Evolutionary conservation across 1,140 invertebrate genomes (phyloP).

Genomic region (Trissolcus basalis): DNA sequence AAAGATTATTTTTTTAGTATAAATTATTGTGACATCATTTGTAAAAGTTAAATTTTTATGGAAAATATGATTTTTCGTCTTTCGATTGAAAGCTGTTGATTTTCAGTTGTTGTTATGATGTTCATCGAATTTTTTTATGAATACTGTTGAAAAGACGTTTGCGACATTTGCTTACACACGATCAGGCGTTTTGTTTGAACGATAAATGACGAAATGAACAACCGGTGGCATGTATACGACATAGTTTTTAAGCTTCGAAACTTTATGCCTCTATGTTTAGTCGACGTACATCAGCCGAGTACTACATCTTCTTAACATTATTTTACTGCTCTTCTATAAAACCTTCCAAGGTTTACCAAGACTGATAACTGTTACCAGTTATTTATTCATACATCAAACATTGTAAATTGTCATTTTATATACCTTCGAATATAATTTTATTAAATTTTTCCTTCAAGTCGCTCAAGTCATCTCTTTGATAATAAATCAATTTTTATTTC

Average conservation of each 20-base stretch:
- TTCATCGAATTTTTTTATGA: not conserved
- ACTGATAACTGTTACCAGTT: slow-evolving; percentile 44
- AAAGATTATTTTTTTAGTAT: too few species aligned
- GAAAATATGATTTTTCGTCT: too few species aligned
- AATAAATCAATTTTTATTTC: not conserved
- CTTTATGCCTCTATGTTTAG: slow-evolving; percentile 43
- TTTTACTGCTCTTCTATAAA: slow-evolving; percentile 17
- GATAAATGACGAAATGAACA: slow-evolving; percentile 37
- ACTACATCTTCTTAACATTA: slow-evolving; percentile 2
- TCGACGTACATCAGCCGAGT: slow-evolving; percentile 27
- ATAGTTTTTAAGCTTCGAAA: slow-evolving; percentile 38
- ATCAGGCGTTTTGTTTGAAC: slow-evolving; percentile 16
- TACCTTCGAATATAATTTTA: not conserved
- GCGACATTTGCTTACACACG: not conserved
- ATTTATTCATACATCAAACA: slow-evolving; percentile 18
- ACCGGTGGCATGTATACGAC: slow-evolving; percentile 28
- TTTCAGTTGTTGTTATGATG: not conserved
- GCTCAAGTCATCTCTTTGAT: slow-evolving; percentile 18
- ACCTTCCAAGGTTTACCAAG: slow-evolving; percentile 35
- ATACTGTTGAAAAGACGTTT: not conserved
- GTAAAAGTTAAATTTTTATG: too few species aligned
- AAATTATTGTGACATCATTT: too few species aligned
- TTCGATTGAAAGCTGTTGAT: too few species aligned
- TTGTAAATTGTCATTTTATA: slow-evolving; percentile 10
- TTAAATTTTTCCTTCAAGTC: slow-evolving; percentile 5